A percentile compares a stretch with the other conserved stretches of the same genome.
phyloP scores from a whole-genome alignment of 2,888 invertebrate genomes.

The Alitta virens region DNA sequence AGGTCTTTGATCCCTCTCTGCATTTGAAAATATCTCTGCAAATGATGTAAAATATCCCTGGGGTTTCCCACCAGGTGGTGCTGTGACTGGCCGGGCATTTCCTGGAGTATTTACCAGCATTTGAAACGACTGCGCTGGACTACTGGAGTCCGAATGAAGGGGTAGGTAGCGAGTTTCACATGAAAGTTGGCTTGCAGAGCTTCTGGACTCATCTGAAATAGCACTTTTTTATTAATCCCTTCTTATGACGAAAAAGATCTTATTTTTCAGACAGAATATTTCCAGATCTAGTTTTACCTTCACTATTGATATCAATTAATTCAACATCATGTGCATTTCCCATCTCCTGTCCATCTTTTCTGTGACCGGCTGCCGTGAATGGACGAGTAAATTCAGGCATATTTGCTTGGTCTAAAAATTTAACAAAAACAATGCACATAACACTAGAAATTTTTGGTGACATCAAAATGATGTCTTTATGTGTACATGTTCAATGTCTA shows the following conservation, averaged over 20 bases:
- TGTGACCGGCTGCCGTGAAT: not conserved
- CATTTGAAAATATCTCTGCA: not conserved
- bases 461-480: too few relatives aligned
- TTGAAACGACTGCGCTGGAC: slow-evolving; percentile 18
- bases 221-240: too few relatives aligned
- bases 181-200: slow-evolving; percentile 42
- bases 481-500: too few relatives aligned
- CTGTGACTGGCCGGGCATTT: slow-evolving; percentile 6
- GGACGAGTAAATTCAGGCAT: not conserved
- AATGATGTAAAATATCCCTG: slow-evolving; percentile 20
- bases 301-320: not conserved
- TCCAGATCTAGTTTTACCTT: not conserved
- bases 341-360: not conserved
- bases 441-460: too few relatives aligned
- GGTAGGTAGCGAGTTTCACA: slow-evolving; percentile 53
- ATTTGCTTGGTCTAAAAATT: too few relatives aligned
- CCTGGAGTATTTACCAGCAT: not conserved
- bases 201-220: slow-evolving; percentile 4
- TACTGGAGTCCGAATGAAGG: slow-evolving; percentile 27
- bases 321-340: not conserved
- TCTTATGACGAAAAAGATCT: too few relatives aligned
- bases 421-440: too few relatives aligned
- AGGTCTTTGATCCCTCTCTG: not conserved
- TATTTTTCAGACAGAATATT: too few relatives aligned
- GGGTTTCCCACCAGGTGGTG: slow-evolving; percentile 29